Evolutionary conservation across 2,888 invertebrate genomes (phyloP).

Genomic region (Morpho helenor): DNA sequence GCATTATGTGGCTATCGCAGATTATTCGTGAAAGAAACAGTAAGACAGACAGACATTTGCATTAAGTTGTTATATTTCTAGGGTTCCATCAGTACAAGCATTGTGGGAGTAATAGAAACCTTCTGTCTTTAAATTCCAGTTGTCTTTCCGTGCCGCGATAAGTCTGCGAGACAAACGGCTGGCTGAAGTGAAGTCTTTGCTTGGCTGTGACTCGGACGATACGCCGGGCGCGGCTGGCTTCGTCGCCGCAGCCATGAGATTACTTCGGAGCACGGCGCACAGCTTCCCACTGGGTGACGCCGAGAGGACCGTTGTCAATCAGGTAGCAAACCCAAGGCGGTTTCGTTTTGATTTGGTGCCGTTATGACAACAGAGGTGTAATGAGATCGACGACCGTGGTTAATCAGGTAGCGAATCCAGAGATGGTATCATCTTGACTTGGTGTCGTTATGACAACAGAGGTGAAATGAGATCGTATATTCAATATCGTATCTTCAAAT

Average conservation of each 20-base stretch:
- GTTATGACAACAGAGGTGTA: too few relatives aligned
- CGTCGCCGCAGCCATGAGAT: conserved; percentile 79
- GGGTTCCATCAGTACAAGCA: too few relatives aligned
- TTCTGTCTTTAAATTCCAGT: conserved; percentile 35
- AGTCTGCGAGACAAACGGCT: conserved; percentile 86
- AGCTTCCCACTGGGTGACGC: conserved; percentile 84
- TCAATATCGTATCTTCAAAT: too few relatives aligned
- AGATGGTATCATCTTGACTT: too few relatives aligned
- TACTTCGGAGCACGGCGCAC: conserved; percentile 84
- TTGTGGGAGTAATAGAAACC: not conserved
- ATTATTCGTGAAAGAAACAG: too few relatives aligned
- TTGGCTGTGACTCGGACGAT: conserved; percentile 71
- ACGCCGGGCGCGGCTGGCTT: conserved; percentile 65
- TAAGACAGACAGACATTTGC: too few relatives aligned
- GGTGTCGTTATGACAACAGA: too few relatives aligned
- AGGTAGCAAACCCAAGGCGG: conserved; percentile 46
- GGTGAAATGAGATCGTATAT: conserved; percentile 7
- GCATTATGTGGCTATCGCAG: too few relatives aligned
- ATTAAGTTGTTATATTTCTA: too few relatives aligned
- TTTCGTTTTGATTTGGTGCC: too few relatives aligned
- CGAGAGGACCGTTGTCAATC: conserved; percentile 82
- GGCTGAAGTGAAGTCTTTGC: conserved; percentile 83
- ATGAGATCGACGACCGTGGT: conserved; percentile 73
- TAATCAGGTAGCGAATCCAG: conserved; percentile 66
- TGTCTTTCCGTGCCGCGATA: conserved; percentile 70